Base-by-base conservation (phyloP, 2,113 vertebrate species). In the Carlito syrichta region DNA sequence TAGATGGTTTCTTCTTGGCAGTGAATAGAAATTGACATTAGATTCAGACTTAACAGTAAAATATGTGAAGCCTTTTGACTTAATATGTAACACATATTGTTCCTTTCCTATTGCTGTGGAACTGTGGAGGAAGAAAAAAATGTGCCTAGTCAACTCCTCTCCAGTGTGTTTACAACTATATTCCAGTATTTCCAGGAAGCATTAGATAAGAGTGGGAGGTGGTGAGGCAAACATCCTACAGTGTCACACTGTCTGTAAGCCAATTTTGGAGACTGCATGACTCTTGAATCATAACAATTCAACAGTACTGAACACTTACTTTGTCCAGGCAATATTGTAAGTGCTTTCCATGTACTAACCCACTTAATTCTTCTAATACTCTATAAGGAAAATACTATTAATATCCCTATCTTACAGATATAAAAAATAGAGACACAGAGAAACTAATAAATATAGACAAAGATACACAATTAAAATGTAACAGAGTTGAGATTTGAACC, bases 31-130 rank as follows among this genome's bases (percentile, higher is more conserved):
- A 54, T 8, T 92, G 40, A 10, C 90, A 68, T 71, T 90, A 78
- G 56, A 79, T 40, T 96, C 60, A 63, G 38, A 12, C 35, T 71
- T 54, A 50, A 87, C 8, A 87, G 45, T 54, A n/a, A 89, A 95
- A 85, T 82, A 92, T 88, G 71, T 95, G 60, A 91, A 97, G 84
- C 17, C 48, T 95, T 96, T 84, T 94, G 60, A 97, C 50, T 66
- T 78, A 92, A 87, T 1, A 1, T 16, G 4, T 25, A 68, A 35
- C 58, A 87, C 40, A 52, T 40, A 82, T 8, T 97, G 23, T 94
- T 97, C 89, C 94, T 58, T 54, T 84, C 71, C 4, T 0, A 11
- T 94, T 96, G 83, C 35, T 81, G 56, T 40, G 48, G 43, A 96
- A 79, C 35, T 81, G 56, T 40, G 48, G 43, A 96, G 60, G 1